Conservation (phyloP, 2,113 vertebrate genomes). For the Kobus ellipsiprymnus region DNA sequence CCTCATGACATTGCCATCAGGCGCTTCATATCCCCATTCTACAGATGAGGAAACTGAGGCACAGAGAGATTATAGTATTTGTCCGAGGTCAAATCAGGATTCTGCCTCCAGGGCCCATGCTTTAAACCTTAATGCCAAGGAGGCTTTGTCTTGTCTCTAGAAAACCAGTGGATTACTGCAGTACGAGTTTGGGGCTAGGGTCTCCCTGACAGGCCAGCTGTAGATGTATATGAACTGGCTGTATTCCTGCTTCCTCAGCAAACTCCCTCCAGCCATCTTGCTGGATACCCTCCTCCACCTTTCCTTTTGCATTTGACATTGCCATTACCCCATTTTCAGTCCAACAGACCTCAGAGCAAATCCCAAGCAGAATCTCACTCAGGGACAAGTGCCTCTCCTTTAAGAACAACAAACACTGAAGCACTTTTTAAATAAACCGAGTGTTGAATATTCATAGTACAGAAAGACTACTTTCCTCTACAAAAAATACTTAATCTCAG, state of each 20-base stretch:
- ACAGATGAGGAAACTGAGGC: slow-evolving; percentile 1
- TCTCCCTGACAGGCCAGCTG: neutral
- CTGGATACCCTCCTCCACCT: neutral
- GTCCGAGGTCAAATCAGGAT: neutral
- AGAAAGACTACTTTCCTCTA: neutral
- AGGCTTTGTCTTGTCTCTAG: neutral
- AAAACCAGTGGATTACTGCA: neutral
- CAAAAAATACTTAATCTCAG: slow-evolving; percentile 39
- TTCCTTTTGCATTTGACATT: neutral
- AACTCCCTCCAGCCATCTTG: neutral
- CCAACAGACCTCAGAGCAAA: neutral
- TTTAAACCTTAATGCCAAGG: neutral
- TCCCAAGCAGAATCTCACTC: neutral
- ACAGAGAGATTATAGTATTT: neutral
- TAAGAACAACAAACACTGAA: neutral
- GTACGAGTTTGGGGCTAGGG: neutral
- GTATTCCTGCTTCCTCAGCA: neutral
- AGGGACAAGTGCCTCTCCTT: neutral
- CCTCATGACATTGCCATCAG: neutral
- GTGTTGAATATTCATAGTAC: slow-evolving; percentile 23
- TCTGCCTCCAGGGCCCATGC: neutral
- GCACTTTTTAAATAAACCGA: neutral
- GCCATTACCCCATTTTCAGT: neutral
- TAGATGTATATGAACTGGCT: neutral
- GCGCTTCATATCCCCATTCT: neutral